Conservation (phyloP, 2,797 vertebrate genomes). For the Sebastes paucispinis region DNA sequence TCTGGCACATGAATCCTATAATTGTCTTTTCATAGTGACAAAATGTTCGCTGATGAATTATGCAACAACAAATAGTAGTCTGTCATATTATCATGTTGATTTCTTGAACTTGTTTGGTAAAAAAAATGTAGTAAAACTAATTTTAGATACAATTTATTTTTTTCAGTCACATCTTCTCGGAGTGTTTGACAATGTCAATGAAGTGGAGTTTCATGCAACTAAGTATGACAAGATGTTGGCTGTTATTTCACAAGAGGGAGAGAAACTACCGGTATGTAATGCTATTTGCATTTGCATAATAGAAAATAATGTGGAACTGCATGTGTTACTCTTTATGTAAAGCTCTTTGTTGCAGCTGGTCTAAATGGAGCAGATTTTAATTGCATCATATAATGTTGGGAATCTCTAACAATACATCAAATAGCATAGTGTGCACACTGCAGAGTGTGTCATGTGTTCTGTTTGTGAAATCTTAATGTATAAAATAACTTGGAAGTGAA, state of each 20-base stretch:
- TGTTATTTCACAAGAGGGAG: conserved; percentile 87
- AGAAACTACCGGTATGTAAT: conserved; percentile 75
- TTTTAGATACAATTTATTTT: background rate
- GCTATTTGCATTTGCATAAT: background rate
- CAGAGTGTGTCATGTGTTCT: background rate
- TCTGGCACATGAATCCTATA: background rate
- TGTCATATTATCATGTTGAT: background rate
- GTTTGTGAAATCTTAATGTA: background rate
- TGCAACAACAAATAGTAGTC: background rate
- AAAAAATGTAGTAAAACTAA: background rate
- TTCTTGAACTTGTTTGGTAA: background rate
- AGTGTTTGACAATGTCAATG: conserved; percentile 87
- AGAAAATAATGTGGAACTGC: background rate
- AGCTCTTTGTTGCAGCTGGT: background rate
- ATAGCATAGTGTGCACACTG: background rate
- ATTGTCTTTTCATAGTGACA: background rate
- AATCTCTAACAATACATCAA: background rate
- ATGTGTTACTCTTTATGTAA: background rate
- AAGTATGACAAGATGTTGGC: conserved; percentile 85
- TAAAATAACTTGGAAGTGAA: background rate
- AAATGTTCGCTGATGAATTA: background rate
- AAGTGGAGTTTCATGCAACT: conserved; percentile 82
- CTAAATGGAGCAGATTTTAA: no score
- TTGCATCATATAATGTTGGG: no score
- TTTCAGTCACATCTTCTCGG: conserved; percentile 85